Evolutionary conservation across 1,140 invertebrate species (phyloP).

Genomic region (Triops longicaudatus): DNA sequence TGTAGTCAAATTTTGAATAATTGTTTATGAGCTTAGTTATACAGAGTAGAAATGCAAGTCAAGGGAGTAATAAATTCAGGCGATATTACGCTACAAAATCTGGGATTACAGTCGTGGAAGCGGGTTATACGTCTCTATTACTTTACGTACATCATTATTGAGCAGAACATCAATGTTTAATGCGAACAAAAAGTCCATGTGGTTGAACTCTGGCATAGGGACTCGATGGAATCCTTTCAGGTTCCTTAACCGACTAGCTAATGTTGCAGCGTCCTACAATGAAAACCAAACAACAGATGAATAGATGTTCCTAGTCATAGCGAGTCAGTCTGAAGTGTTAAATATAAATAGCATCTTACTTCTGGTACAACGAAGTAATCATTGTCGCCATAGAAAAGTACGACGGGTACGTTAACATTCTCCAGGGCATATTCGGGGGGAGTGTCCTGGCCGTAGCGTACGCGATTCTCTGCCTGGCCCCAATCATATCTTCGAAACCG

Average conservation of each 20-base stretch:
- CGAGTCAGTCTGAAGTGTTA: background rate
- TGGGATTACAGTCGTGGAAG: no score
- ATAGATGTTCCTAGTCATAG: slow-evolving; percentile 26
- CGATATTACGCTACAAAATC: no score
- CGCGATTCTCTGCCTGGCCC: slow-evolving; percentile 26
- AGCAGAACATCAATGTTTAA: no score
- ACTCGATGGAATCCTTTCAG: slow-evolving; percentile 43
- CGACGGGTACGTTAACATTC: slow-evolving; percentile 40
- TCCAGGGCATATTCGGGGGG: slow-evolving; percentile 40
- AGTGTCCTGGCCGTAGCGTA: slow-evolving; percentile 34
- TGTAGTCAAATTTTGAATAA: no score
- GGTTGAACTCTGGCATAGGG: slow-evolving; percentile 46
- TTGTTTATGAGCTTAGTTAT: no score
- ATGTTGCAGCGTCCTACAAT: slow-evolving; percentile 52
- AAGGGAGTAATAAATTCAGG: no score
- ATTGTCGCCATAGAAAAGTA: slow-evolving; percentile 39
- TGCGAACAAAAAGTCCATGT: no score
- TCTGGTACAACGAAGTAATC: slow-evolving; percentile 41
- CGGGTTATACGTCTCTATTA: no score
- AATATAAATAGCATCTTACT: slow-evolving; percentile 27
- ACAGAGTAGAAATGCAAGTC: no score
- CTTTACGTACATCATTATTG: no score
- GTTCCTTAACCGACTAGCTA: slow-evolving; percentile 43
- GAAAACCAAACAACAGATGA: slow-evolving; percentile 33
- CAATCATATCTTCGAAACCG: slow-evolving; percentile 18